Base-by-base conservation (phyloP, 2,113 vertebrate genomes). In the Silurus meridionalis region DNA sequence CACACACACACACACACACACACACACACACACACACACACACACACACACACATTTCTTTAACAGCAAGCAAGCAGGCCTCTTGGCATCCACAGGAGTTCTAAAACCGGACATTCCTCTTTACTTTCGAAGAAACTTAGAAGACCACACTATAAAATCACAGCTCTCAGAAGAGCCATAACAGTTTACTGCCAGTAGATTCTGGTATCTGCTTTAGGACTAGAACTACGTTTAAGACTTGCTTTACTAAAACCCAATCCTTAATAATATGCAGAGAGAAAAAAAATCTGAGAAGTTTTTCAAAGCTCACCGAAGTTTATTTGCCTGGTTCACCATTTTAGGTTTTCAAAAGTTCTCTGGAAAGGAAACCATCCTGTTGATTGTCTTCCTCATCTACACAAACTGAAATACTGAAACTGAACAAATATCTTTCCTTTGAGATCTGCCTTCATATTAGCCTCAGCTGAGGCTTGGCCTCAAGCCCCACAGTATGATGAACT, bases 41-140 rank as follows among this genome's bases (percentile, higher is more conserved):
- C 80, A 82, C 79, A 86, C 63, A 58, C 63, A 84, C 75, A 81
- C 61, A 25, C 28, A 9, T 57, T 87, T 83, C 60, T 66, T 57
- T 67, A 53, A 61, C 50, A 86, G 85, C 69, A 64, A 74, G 11
- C 23, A 13, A 37, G 46, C 53, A 71, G 85, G 85, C 85, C 69
- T 86, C 69, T 83, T 83, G 80, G 85, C 80, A 77, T 61, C 58
- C 48, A 75, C 67, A 61, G 64, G 25, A 69, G 67, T 60, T 87
- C 25, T 58, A 83, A 83, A 83, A 74, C 71, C 61, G 37, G 82
- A 66, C 60, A 86, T 82, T 83, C 85, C 71, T 48, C 28, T 87
- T 63, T 77, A 28, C 86, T 87, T 83, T 87, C 80, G 60, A 87
- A 82, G 80, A 87, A 87, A 82, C 66, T 63, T 78, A 77, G 80